Base-by-base conservation (phyloP, 2,888 invertebrate species). In the Lepidocyrtoides sp. region DNA sequence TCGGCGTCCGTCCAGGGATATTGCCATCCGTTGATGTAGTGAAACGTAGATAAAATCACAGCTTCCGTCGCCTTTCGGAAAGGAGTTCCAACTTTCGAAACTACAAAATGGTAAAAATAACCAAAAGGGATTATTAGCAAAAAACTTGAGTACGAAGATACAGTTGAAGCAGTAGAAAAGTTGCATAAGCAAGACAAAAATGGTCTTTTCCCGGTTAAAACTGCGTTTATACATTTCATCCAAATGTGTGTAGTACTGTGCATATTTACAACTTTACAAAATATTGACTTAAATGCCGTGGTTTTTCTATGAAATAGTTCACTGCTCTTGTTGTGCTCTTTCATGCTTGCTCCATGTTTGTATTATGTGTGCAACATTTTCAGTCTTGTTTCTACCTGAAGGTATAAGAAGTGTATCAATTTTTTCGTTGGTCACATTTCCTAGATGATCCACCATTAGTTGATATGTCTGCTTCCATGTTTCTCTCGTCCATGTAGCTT, bases 11-110 rank as follows among this genome's bases (percentile, higher is more conserved):
- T 89, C 92, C 92, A 92, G 14, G 90, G 77, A 51, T 89, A 77
- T 14, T 89, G 51, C 92, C 92, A 93, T 23, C 44, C 57, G 32
- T 91, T 92, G 57, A 88, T 90, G 83, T 92, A 91, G n/a, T 93
- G 89, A 41, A 93, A 92, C 17, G 92, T 91, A 5, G 81, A 85
- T 2, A 92, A 12, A 14, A 92, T 77, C 12, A 90, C 90, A 20
- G 92, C 87, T 48, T 93, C 83, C 14, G 92, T 92, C 3, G 87
- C 23, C n/a, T 32, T 75, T n/a, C 77, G 0, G 32, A 89, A 92
- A n/a, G 92, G 92, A 17, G 83, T 86, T 36, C 92, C 92, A 29
- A 83, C 51, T 60, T 89, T 77, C 10, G 89, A 77, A 0, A 89
- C 89, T 91, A 20, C 2, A 14, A 36, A 86, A 72, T 14, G 4